These are phyloP conservation scores for Bruchidius siliquastri DNA, from an alignment of 2,888 invertebrate genomes.

Conservation along the genomic window DNA sequence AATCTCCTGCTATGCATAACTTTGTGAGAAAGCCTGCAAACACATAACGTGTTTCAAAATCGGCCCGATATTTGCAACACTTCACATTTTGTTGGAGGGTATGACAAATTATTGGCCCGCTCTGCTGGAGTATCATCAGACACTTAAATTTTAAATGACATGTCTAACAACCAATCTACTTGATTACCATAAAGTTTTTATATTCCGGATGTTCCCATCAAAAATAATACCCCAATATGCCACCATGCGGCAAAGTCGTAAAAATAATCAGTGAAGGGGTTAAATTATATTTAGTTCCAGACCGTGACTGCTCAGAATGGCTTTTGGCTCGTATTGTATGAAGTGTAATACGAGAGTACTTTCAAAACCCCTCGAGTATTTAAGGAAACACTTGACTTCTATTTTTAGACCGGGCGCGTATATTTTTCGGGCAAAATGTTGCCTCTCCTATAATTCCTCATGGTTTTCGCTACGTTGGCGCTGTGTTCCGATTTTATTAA, in stretches of 20 bases:
- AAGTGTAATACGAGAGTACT: not conserved
- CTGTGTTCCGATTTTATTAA: not conserved
- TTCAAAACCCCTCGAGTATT: conserved; percentile 1
- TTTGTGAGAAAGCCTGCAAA: no score
- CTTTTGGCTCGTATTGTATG: not conserved
- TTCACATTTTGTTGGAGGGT: no score
- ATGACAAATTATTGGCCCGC: no score
- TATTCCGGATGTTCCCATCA: not conserved
- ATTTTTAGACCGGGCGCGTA: not conserved
- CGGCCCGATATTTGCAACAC: no score
- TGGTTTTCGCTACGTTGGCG: not conserved
- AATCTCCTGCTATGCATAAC: no score
- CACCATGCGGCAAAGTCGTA: not conserved
- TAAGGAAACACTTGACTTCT: conserved; percentile 6
- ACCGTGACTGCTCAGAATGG: conserved; percentile 2
- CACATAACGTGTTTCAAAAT: no score
- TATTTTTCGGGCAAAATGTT: not conserved
- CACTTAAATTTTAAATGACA: not conserved
- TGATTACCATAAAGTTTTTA: not conserved
- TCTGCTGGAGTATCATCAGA: not conserved
- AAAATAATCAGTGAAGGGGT: conserved; percentile 1
- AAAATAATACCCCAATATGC: not conserved
- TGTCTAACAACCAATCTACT: not conserved
- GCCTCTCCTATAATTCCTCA: not conserved
- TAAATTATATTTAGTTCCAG: conserved; percentile 3